These are phyloP conservation scores for Climacteris rufus DNA, from an alignment of 2,113 vertebrate genomes.

Conservation along the genomic window DNA sequence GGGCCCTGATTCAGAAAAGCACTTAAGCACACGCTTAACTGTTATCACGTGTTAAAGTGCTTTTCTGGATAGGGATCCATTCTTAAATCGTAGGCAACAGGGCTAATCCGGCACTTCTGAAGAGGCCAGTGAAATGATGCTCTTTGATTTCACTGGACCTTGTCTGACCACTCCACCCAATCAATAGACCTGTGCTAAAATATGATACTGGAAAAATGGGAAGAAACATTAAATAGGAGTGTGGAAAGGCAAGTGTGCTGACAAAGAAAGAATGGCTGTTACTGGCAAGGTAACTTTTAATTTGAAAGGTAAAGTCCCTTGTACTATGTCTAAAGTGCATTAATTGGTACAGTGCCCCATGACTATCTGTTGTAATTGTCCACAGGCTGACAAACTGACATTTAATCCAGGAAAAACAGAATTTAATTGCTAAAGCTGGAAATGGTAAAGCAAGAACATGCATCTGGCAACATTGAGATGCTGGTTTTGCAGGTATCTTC, in stretches of 20 bases:
- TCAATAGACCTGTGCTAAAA: neutral
- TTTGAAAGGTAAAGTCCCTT: conserved; percentile 9
- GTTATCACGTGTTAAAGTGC: conserved; percentile 55
- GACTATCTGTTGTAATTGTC: conserved; percentile 50
- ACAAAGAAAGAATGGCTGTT: neutral
- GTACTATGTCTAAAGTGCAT: conserved; percentile 29
- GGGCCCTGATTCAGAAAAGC: conserved; percentile 43
- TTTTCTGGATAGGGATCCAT: conserved; percentile 40
- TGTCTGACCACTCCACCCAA: neutral
- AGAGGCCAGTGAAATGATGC: conserved; percentile 23
- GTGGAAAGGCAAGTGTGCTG: neutral
- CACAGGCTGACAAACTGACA: conserved; percentile 48
- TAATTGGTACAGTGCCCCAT: neutral
- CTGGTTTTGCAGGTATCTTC: conserved; percentile 8
- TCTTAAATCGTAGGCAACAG: neutral
- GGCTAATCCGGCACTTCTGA: conserved; percentile 6
- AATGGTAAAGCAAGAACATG: conserved; percentile 30
- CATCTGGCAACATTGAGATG: conserved; percentile 36
- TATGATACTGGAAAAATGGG: neutral
- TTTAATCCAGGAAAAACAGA: conserved; percentile 35
- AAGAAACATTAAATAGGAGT: neutral
- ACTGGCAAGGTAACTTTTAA: neutral
- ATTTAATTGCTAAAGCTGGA: conserved; percentile 70
- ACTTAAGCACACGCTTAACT: conserved; percentile 35
- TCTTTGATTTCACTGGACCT: neutral